Evolutionary conservation across 2,113 vertebrate genomes (phyloP).

Genomic region (Eulemur macaco): DNA sequence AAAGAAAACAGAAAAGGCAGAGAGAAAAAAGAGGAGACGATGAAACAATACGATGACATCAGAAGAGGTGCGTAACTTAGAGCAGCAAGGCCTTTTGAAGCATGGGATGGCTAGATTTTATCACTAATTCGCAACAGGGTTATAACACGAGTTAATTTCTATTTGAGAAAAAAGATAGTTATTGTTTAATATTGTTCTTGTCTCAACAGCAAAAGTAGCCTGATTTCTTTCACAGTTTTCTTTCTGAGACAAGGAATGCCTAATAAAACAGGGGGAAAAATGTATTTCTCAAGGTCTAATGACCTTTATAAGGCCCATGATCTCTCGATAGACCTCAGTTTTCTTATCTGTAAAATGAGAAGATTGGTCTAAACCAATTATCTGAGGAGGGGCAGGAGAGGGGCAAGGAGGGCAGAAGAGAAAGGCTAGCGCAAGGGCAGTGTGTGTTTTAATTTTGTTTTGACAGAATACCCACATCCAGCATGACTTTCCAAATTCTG

Average conservation of each 20-base stretch:
- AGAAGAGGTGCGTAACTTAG: neutral
- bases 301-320: neutral
- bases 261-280: neutral
- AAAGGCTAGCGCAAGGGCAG: neutral
- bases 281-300: neutral
- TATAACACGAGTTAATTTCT: constrained; percentile 1
- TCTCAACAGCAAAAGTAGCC: neutral
- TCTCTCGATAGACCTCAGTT: neutral
- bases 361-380: neutral
- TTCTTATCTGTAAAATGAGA: neutral
- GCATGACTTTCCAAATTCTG: neutral
- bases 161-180: constrained; percentile 4
- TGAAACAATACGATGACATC: neutral
- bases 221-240: constrained; percentile 48
- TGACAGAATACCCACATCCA: neutral
- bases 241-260: constrained; percentile 38
- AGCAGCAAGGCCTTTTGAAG: neutral
- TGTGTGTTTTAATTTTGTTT: neutral
- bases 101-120: neutral
- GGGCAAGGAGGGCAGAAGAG: neutral
- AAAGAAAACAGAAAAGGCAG: neutral
- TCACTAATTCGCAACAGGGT: neutral
- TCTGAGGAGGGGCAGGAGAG: neutral
- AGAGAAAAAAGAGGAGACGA: neutral
- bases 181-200: neutral